Conservation (phyloP, 2,888 invertebrate species). For the Azorinus chamasolen region DNA sequence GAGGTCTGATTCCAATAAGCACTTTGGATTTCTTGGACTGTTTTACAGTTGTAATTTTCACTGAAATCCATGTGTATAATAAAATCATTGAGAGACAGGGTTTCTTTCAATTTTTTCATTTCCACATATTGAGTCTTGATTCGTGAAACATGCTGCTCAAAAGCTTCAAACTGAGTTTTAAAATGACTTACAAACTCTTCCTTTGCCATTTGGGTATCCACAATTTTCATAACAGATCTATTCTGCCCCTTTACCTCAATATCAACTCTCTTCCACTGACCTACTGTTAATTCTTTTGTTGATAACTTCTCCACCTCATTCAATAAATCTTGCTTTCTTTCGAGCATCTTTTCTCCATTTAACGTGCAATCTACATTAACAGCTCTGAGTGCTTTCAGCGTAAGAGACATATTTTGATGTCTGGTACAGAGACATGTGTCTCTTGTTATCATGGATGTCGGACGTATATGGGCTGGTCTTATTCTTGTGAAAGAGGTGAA, state of each 20-base stretch:
- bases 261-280: constrained; percentile 37
- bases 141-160: constrained; percentile 10
- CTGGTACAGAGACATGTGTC: constrained; percentile 34
- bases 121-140: constrained; percentile 16
- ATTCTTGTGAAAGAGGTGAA: too few species aligned
- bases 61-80: constrained; percentile 24
- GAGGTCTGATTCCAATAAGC: constrained; percentile 20
- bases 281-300: constrained; percentile 9
- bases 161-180: constrained; percentile 1
- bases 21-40: constrained; percentile 20
- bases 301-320: neutral
- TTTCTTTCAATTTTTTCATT: constrained; percentile 11
- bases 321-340: constrained; percentile 1
- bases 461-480: constrained; percentile 26
- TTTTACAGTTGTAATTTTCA: too few species aligned
- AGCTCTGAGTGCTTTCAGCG: constrained; percentile 17
- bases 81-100: constrained; percentile 9
- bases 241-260: constrained; percentile 28
- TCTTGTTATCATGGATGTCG: constrained; percentile 23
- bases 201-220: neutral
- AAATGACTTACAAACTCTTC: too few species aligned
- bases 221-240: constrained; percentile 24
- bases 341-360: constrained; percentile 12
- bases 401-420: constrained; percentile 33
- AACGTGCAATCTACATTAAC: constrained; percentile 1